These are phyloP conservation scores for Catocala fraxini DNA, from an alignment of 2,888 invertebrate genomes.

Conservation along the genomic window DNA sequence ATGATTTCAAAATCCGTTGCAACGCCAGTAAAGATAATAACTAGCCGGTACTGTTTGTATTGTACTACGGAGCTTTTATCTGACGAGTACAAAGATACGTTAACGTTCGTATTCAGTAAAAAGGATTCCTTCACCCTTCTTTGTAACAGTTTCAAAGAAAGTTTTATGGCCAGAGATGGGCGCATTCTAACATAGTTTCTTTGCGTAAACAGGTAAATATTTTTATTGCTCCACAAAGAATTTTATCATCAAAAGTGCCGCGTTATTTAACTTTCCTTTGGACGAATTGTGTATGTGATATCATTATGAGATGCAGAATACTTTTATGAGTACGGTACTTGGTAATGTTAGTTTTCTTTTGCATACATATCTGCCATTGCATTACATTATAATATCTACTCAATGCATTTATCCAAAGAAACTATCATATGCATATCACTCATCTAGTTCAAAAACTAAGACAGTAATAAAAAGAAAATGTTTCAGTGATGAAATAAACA, in stretches of 20 bases:
- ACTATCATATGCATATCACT: too few relatives aligned
- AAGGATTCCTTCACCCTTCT: constrained; percentile 18
- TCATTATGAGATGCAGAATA: constrained; percentile 30
- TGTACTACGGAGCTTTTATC: constrained; percentile 8
- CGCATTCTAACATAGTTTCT: constrained; percentile 30
- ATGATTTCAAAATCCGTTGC: constrained; percentile 8
- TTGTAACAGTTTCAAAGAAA: constrained; percentile 56
- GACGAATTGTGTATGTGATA: constrained; percentile 46
- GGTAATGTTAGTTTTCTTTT: too few relatives aligned
- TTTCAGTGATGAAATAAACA: too few relatives aligned
- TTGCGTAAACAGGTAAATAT: constrained; percentile 65
- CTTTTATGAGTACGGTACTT: constrained; percentile 13
- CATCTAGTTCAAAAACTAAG: too few relatives aligned
- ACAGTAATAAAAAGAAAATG: too few relatives aligned
- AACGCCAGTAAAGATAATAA: constrained; percentile 27
- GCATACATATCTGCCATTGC: too few relatives aligned
- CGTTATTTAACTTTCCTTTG: constrained; percentile 55
- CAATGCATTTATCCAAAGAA: too few relatives aligned
- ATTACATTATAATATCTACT: too few relatives aligned
- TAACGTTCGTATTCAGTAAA: constrained; percentile 20
- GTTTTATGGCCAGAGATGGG: constrained; percentile 55
- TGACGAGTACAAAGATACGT: constrained; percentile 12
- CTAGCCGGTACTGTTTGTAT: constrained; percentile 20
- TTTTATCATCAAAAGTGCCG: constrained; percentile 61
- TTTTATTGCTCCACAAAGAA: constrained; percentile 55